Conservation (phyloP, 2,888 invertebrate genomes). For the Acronicta leporina region DNA sequence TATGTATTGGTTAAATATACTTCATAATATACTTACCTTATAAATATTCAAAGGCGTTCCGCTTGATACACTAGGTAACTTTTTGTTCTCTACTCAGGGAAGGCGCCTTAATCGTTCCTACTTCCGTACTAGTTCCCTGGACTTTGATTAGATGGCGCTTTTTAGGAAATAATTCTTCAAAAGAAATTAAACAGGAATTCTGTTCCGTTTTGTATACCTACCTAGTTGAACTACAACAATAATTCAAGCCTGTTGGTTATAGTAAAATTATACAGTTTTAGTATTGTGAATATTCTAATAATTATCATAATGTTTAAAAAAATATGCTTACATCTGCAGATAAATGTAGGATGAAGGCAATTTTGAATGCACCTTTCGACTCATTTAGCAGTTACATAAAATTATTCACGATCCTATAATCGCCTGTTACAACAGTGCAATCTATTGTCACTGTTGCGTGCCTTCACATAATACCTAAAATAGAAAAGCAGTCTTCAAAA, state of each 20-base stretch:
- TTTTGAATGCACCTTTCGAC: slow-evolving; percentile 25
- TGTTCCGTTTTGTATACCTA: neutral
- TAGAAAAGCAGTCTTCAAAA: slow-evolving; percentile 13
- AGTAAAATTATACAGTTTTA: neutral
- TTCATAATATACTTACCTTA: too few species aligned
- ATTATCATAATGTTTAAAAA: neutral
- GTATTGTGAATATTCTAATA: neutral
- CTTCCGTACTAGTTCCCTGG: slow-evolving; percentile 47
- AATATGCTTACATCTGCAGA: slow-evolving; percentile 5
- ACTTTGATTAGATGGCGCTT: slow-evolving; percentile 55
- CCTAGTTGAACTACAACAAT: neutral
- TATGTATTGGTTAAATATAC: too few species aligned
- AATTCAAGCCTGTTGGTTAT: neutral
- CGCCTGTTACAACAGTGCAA: slow-evolving; percentile 6
- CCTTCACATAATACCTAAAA: slow-evolving; percentile 2
- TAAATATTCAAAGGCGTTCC: too few species aligned
- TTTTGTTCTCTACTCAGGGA: slow-evolving; percentile 7
- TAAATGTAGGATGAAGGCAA: slow-evolving; percentile 18
- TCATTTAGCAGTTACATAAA: slow-evolving; percentile 38
- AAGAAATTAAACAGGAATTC: neutral
- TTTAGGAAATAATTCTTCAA: slow-evolving; percentile 14
- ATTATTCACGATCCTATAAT: slow-evolving; percentile 34
- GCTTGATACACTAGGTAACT: neutral
- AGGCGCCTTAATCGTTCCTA: slow-evolving; percentile 25
- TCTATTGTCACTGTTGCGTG: neutral